These are phyloP conservation scores for Ophiodon elongatus DNA, from an alignment of 2,113 vertebrate species.

Conservation along the genomic window DNA sequence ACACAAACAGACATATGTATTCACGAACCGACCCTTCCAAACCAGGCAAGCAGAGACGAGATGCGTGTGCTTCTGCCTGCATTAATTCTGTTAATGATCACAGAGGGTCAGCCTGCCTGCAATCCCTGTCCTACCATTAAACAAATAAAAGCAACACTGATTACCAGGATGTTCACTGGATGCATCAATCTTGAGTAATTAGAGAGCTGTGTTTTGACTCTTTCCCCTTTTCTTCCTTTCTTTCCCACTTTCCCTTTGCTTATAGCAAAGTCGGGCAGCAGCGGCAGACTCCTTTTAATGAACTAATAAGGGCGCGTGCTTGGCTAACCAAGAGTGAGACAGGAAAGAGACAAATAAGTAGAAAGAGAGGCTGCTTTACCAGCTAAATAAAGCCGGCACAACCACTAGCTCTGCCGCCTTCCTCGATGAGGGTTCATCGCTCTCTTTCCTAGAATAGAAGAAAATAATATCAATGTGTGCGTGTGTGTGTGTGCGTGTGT, in stretches of 20 bases:
- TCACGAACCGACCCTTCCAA: slow-evolving; percentile 56
- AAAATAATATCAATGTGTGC: slow-evolving; percentile 19
- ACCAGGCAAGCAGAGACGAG: slow-evolving; percentile 51
- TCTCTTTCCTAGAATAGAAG: slow-evolving; percentile 36
- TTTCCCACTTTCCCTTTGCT: slow-evolving; percentile 46
- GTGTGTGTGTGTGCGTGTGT: slow-evolving; percentile 18
- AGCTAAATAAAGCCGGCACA: slow-evolving; percentile 65
- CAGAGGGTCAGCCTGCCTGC: slow-evolving; percentile 76
- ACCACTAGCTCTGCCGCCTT: slow-evolving; percentile 33
- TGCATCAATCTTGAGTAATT: slow-evolving; percentile 82
- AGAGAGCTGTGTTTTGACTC: slow-evolving; percentile 74
- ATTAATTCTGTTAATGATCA: slow-evolving; percentile 81
- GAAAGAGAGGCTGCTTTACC: slow-evolving; percentile 49
- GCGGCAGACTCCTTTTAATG: slow-evolving; percentile 69
- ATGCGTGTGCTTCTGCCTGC: slow-evolving; percentile 56
- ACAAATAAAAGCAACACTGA: slow-evolving; percentile 84
- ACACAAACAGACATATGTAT: slow-evolving; percentile 29
- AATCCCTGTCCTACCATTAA: slow-evolving; percentile 80
- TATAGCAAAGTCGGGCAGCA: slow-evolving; percentile 57
- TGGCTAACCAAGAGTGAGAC: slow-evolving; percentile 77
- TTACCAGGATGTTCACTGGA: slow-evolving; percentile 79
- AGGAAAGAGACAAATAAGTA: slow-evolving; percentile 71
- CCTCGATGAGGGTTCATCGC: slow-evolving; percentile 39
- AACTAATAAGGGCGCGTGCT: slow-evolving; percentile 77
- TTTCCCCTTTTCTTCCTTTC: slow-evolving; percentile 53